Base-by-base conservation (phyloP, 2,888 invertebrate genomes). In the Leucophora obtusa region DNA sequence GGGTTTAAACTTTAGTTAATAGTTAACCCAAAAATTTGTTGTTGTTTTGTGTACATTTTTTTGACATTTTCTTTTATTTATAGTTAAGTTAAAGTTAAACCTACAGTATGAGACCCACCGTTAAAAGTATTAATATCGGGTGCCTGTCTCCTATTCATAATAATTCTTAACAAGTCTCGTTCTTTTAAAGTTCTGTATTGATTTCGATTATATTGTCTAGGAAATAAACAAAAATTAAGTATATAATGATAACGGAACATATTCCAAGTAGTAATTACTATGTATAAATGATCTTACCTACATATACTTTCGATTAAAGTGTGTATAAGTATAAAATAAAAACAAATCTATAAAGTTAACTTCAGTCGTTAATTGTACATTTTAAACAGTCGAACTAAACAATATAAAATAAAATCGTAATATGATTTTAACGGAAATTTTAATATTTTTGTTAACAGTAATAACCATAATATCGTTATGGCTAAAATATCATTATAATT, bases 401-500 rank as follows among this genome's bases (percentile, higher is more conserved):
- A 28, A 28, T 21, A 21, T 1, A 6, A 28, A 28, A 28, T 28
- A 28, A 8, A 35, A 35, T 11, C 33, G n/a, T 28, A 18, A 33
- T 14, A 69, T 73, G 63, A 66, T 59, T 58, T 65, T 80, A 56
- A 84, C 83, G 9, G 79, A 62, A 69, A 71, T 83, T 7, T 51
- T 83, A 53, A 54, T 85, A 69, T 9, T 76, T 65, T 68, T 85
- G 56, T 73, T 77, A 63, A 3, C 77, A 68, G 58, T 85, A 2
- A n/a, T 51, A 21, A 50, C 43, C 10, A 2, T 68, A 35, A 4
- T 63, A 51, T 84, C 83, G 14, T 33, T 86, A 3, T 89, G 87
- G 87, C 75, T 84, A 18, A 82, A 77, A 9, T 80, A 85, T 5
- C 72, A 75, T 2, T 85, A 80, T 28, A 62, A 63, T 6, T 89